Conservation (phyloP, 2,113 vertebrate species). For the Pollachius pollachius region DNA sequence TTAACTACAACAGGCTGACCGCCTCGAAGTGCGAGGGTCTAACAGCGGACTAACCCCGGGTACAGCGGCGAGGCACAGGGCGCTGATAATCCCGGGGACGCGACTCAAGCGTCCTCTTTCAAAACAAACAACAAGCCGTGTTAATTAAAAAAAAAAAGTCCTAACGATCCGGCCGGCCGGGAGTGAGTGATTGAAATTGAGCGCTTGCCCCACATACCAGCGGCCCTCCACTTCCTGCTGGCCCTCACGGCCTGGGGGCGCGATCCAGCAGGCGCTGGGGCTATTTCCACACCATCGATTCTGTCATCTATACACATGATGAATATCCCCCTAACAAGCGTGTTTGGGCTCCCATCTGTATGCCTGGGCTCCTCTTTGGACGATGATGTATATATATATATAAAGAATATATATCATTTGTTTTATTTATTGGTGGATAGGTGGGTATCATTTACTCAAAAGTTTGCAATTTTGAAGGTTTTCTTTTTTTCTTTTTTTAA, state of each 20-base stretch:
- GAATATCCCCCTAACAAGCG: slow-evolving; percentile 72
- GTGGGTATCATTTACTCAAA: too few species aligned
- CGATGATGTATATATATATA: too few species aligned
- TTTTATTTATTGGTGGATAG: too few species aligned
- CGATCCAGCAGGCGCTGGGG: slow-evolving; percentile 64
- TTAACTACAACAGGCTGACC: slow-evolving; percentile 10
- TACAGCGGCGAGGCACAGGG: background rate
- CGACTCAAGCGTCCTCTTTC: slow-evolving; percentile 38
- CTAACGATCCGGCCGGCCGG: slow-evolving; percentile 71
- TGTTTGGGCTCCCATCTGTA: slow-evolving; percentile 55
- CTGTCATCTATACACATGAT: slow-evolving; percentile 78
- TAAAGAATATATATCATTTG: too few species aligned
- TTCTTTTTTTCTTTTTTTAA: slow-evolving; percentile 6
- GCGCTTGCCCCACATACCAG: slow-evolving; percentile 78
- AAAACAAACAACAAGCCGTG: slow-evolving; percentile 67
- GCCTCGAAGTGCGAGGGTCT: too few species aligned
- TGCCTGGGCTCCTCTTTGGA: slow-evolving; percentile 33
- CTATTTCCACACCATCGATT: slow-evolving; percentile 84
- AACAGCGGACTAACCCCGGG: slow-evolving; percentile 14
- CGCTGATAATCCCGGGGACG: slow-evolving; percentile 41
- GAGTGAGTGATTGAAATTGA: slow-evolving; percentile 80
- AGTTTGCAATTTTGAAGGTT: slow-evolving; percentile 13
- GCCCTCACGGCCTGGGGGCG: slow-evolving; percentile 74
- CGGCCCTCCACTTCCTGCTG: slow-evolving; percentile 67
- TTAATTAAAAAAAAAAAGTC: slow-evolving; percentile 75